Percentiles rank a stretch among this genome's conserved stretches.
Conservation (phyloP, 2,113 vertebrate genomes). For the Chionodraco myersi region DNA sequence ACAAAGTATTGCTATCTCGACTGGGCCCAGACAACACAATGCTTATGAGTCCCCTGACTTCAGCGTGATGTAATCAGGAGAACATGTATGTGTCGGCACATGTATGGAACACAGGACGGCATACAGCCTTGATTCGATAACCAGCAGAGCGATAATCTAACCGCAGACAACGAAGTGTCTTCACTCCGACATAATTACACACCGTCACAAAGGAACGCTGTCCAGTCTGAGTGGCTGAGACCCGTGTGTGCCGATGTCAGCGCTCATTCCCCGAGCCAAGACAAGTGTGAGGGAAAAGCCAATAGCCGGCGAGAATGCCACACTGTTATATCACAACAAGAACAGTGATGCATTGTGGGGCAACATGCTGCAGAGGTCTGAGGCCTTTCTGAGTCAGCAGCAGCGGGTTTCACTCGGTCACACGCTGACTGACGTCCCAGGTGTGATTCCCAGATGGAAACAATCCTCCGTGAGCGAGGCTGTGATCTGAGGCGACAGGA, state of each 20-base stretch:
- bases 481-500: slow-evolving; percentile 31
- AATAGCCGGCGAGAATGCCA: slow-evolving; percentile 69
- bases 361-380: slow-evolving; percentile 33
- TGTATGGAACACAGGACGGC: slow-evolving; percentile 2
- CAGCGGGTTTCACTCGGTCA: slow-evolving; percentile 18
- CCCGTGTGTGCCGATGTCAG: slow-evolving; percentile 63
- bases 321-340: slow-evolving; percentile 53
- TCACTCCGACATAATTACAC: slow-evolving; percentile 3
- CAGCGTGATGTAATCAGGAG: slow-evolving; percentile 14
- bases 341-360: slow-evolving; percentile 62
- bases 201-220: slow-evolving; percentile 66
- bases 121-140: not conserved
- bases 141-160: slow-evolving; percentile 4
- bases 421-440: slow-evolving; percentile 29
- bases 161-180: not conserved
- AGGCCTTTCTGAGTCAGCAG: slow-evolving; percentile 36
- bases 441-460: slow-evolving; percentile 35
- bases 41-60: slow-evolving; percentile 24
- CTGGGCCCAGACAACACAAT: slow-evolving; percentile 12
- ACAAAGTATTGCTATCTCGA: not conserved
- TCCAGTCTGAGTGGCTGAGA: slow-evolving; percentile 61
- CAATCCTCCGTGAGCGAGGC: slow-evolving; percentile 13
- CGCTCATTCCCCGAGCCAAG: slow-evolving; percentile 62
- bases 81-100: not conserved
- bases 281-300: slow-evolving; percentile 72